Evolutionary conservation across 2,797 vertebrate species (phyloP).

Genomic region (Typhlichthys subterraneus): DNA sequence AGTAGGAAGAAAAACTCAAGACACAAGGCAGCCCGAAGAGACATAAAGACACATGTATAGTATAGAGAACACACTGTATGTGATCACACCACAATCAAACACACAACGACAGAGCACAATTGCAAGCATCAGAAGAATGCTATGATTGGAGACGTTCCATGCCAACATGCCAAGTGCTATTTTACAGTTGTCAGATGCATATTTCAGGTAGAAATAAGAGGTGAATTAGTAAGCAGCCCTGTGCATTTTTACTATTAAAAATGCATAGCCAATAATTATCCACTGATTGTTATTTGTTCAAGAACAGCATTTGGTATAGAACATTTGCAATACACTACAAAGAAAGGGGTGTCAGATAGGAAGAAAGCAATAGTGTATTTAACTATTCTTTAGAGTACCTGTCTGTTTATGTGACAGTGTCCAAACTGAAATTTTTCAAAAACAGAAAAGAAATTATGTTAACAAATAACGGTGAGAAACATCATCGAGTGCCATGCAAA

Average conservation of each 20-base stretch:
- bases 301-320: slow-evolving; percentile 82
- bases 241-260: slow-evolving; percentile 12
- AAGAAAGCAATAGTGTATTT: slow-evolving; percentile 54
- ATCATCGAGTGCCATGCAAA: slow-evolving; percentile 42
- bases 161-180: slow-evolving; percentile 61
- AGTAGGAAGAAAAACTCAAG: slow-evolving; percentile 10
- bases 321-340: slow-evolving; percentile 62
- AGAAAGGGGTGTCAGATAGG: slow-evolving; percentile 41
- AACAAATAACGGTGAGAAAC: slow-evolving; percentile 67
- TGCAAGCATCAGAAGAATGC: slow-evolving; percentile 14
- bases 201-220: slow-evolving; percentile 17
- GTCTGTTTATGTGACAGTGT: slow-evolving; percentile 83
- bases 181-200: slow-evolving; percentile 58
- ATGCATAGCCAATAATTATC: not conserved
- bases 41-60: slow-evolving; percentile 13
- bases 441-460: slow-evolving; percentile 71
- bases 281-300: slow-evolving; percentile 65
- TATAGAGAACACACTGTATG: not conserved
- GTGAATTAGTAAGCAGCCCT: slow-evolving; percentile 10
- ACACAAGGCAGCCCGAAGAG: slow-evolving; percentile 18
- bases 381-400: slow-evolving; percentile 70
- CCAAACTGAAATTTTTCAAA: slow-evolving; percentile 80
- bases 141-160: slow-evolving; percentile 54
- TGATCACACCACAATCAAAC: slow-evolving; percentile 28
- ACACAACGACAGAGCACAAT: slow-evolving; percentile 23